Evolutionary conservation across 2,888 invertebrate species (phyloP), one percentile per base, ranked within the genome.

Genomic region (Drosophila cognata): DNA sequence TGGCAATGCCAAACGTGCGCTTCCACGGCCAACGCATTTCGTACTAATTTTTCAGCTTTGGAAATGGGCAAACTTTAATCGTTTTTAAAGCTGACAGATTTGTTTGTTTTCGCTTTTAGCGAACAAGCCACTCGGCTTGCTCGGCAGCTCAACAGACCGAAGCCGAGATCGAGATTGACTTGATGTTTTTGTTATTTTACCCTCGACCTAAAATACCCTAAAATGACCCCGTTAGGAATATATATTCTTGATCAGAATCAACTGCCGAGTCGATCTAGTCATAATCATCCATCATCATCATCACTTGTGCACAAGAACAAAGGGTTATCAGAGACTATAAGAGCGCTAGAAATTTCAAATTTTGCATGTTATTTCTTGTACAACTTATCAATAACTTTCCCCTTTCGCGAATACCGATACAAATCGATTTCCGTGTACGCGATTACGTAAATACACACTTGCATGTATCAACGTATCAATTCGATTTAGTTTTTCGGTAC

Each of bases 21-120:
- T 82, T 91, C 72, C 88, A 79, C 74, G 84, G 84, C 90, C 84
- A 89, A 74, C 84, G 82, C 89, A 89, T 89, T 84, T 77, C 74
- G 69, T 67, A 89, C 89, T 89, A 78, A 89, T 63, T 59, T 63
- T 57, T 51, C 50, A n/a, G 51, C 63, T 75, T 79, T 52, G 71
- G 74, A 73, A 83, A 79, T 75, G 57, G 64, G 58, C 61, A 61
- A 76, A 59, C 31, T 72, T 59, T 63, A 65, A 79, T 52, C 58
- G 71, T 60, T 82, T 64, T 59, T 11, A 33, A 33, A 58, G 35
- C 52, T 64, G 4, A n/a, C 4, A 25, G 69, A 56, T 52, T 71
- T 64, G 61, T 53, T 67, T 79, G 66, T 16, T 41, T 57, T 57
- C 18, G 69, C 62, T 62, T 68, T 66, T 63, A 56, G 55, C 79